Conservation (phyloP, 2,888 invertebrate species). For the Mesorhabditis sp. region DNA sequence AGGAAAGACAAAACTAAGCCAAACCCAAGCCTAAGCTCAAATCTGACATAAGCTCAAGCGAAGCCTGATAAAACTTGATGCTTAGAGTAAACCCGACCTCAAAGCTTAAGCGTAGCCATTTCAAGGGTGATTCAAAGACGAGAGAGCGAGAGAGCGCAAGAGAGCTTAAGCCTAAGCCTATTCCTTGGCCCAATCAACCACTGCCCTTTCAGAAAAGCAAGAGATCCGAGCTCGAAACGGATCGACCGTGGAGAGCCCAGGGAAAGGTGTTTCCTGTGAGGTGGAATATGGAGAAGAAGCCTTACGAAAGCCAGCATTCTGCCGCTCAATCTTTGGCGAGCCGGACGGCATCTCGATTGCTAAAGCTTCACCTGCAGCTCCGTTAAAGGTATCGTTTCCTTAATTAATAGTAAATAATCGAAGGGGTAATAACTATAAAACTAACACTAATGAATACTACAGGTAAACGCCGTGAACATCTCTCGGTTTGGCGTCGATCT, state of each 20-base stretch:
- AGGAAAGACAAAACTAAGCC: not conserved
- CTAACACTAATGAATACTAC: not conserved
- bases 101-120: too few relatives aligned
- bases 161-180: too few relatives aligned
- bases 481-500: constrained; percentile 17
- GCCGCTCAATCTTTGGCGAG: not conserved
- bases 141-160: too few relatives aligned
- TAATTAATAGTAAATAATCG: too few relatives aligned
- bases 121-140: too few relatives aligned
- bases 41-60: too few relatives aligned
- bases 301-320: not conserved
- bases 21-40: too few relatives aligned
- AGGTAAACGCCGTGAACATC: not conserved
- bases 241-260: not conserved
- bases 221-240: not conserved
- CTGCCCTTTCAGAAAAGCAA: not conserved
- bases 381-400: not conserved
- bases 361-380: not conserved
- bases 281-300: not conserved
- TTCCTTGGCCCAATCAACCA: too few relatives aligned
- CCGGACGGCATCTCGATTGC: not conserved
- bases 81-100: too few relatives aligned
- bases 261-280: constrained; percentile 1
- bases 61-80: too few relatives aligned
- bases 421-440: too few relatives aligned